These are phyloP conservation scores for Drosophila subpulchrella DNA, from an alignment of 1,140 invertebrate species.

Conservation along the genomic window DNA sequence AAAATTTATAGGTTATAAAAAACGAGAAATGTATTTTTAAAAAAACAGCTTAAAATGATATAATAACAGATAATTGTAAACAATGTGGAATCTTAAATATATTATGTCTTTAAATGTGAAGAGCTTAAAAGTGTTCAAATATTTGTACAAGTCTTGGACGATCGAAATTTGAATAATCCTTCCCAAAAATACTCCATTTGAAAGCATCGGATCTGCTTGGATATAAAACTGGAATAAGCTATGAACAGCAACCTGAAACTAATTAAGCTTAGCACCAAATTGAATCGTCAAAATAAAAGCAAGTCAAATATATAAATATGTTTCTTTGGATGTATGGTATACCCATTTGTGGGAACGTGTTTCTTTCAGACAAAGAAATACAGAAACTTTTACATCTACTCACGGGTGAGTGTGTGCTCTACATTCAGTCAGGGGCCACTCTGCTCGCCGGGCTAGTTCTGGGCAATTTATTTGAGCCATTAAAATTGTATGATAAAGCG, in stretches of 20 bases:
- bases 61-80: too few relatives aligned
- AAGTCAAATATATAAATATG: conserved; percentile 22
- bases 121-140: too few relatives aligned
- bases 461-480: conserved; percentile 77
- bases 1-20: too few relatives aligned
- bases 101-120: too few relatives aligned
- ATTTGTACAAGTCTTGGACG: too few relatives aligned
- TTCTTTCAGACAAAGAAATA: conserved; percentile 14
- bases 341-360: conserved; percentile 9
- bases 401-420: conserved; percentile 10
- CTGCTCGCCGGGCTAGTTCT: conserved; percentile 42
- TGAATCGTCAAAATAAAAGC: conserved; percentile 32
- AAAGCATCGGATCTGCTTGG: conserved; percentile 1
- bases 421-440: conserved; percentile 34
- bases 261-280: conserved; percentile 42
- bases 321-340: not conserved
- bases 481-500: conserved; percentile 81
- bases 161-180: conserved; percentile 17
- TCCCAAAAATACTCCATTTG: conserved; percentile 9
- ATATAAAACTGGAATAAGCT: not conserved
- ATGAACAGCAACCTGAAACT: conserved; percentile 39
- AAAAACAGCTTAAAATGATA: too few relatives aligned
- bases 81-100: too few relatives aligned
- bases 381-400: conserved; percentile 35
- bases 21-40: too few relatives aligned